Evolutionary conservation across 1,140 invertebrate genomes (phyloP).

Genomic region (Sarcophaga bullata): DNA sequence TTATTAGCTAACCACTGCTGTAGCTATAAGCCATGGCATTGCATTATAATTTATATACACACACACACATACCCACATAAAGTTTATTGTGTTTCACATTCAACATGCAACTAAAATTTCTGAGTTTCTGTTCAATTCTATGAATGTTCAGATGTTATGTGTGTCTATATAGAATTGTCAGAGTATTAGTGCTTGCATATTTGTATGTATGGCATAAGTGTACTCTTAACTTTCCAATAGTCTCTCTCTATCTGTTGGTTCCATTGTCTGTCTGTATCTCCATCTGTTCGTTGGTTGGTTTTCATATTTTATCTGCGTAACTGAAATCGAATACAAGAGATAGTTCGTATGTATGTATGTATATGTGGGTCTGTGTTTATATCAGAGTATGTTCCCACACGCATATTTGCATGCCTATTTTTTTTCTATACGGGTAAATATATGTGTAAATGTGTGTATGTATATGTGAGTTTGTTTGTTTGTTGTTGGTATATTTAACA

Average conservation of each 20-base stretch:
- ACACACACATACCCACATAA: too few species aligned
- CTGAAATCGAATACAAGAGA: too few species aligned
- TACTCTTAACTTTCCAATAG: too few species aligned
- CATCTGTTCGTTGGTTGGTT: too few species aligned
- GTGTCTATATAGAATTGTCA: not conserved
- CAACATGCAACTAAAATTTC: not conserved
- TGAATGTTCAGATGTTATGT: conserved; percentile 13
- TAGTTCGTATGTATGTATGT: not conserved
- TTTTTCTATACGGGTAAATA: not conserved
- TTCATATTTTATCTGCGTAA: too few species aligned
- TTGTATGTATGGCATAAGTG: too few species aligned
- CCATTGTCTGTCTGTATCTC: too few species aligned
- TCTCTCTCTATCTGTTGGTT: too few species aligned
- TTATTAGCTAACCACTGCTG: too few species aligned
- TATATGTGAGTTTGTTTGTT: not conserved
- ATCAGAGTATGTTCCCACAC: not conserved
- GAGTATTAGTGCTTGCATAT: too few species aligned
- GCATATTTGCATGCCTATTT: not conserved
- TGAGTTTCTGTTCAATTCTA: conserved; percentile 21
- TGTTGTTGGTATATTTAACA: not conserved
- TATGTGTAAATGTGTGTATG: not conserved
- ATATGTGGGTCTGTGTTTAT: not conserved
- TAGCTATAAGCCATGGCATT: too few species aligned
- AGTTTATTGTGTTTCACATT: not conserved
- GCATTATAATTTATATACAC: too few species aligned